Evolutionary conservation across 2,888 invertebrate genomes (phyloP), one percentile per base, ranked within the genome.

Genomic region (Plagodis pulveraria): DNA sequence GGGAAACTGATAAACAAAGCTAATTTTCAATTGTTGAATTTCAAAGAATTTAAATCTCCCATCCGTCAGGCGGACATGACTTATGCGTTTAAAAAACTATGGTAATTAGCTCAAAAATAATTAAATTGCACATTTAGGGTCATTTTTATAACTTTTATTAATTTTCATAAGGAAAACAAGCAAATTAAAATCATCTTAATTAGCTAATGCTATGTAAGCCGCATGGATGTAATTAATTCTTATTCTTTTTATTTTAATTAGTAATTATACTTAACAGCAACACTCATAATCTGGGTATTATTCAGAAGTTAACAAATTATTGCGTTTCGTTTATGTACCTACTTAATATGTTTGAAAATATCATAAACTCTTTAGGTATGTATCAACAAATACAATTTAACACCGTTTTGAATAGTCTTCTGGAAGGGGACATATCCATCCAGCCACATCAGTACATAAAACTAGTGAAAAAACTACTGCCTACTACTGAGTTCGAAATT

Each of bases 1-100:
- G 69, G 64, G 67, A 71, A 65, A 61, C 43, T 65, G 57, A 62
- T 58, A 70, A 66, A 65, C 65, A 64, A 69, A 59, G 41, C 62
- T 48, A 40, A 63, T 55, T 52, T 60, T 6, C 41, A 53, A 62
- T 53, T 64, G 64, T 65, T 48, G 46, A 61, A 65, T 58, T 63
- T 64, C 59, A 58, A 51, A 60, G 54, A 59, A 63, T 36, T 52
- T 45, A 55, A 38, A 12, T n/a, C 42, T 34, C 38, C 5, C 42
- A 10, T 40, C 49, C 52, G 34, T 51, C 55, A 22, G 8, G 11
- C 36, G 11, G 56, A 58, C 59, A 62, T 52, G 56, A 63, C 46
- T 62, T 60, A 62, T 55, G 62, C 51, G 60, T 58, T 51, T 58
- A 54, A 51, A 55, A 63, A 60, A 49, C 54, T 50, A 63, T 66